Base-by-base conservation (phyloP, 2,888 invertebrate species). In the Xylocampa areola region DNA sequence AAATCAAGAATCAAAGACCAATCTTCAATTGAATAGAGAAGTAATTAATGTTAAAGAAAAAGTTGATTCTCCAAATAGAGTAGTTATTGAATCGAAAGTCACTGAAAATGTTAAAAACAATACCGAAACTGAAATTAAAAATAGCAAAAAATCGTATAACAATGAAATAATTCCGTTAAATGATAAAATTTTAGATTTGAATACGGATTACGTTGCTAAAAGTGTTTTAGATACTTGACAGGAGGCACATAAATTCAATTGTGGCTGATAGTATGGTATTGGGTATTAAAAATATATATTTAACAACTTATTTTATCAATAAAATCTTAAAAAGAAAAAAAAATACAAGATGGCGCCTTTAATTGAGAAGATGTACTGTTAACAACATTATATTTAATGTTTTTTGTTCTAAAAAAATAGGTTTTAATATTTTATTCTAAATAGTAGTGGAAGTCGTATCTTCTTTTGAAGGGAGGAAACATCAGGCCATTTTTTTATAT, bases 141-240 rank as follows among this genome's bases (percentile, higher is more conserved):
- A 17, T 37, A 14, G 1, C 14, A 39, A 23, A 39, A 25, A 8
- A 16, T 16, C 33, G 5, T 21, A 21, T 48, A 36, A 30, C 2
- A 1, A 16, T 36, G n/a, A 47, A 36, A 67, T 62, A 2, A 35
- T 65, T 21, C 49, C 47, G 4, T 37, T 47, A 0, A 57, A 57
- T 33, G 63, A 71, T 30, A 71, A 75, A 23, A 17, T 33, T 25
- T 23, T 47, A 1, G 25, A 35, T 27, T 50, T 59, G 11, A 33
- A 49, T 2, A n/a, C 35, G 5, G 55, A 47, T 29, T 47, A 52
- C 4, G 48, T 58, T 6, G 21, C 35, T 6, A 45, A 49, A 27
- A 14, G 19, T 5, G 10, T 68, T 57, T 35, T 68, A 14, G 50
- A 75, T 13, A 75, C 68, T 50, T 75, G 76, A 73, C 65, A 65